Base-by-base conservation (phyloP, 2,888 invertebrate species). In the Pheosia gnoma region DNA sequence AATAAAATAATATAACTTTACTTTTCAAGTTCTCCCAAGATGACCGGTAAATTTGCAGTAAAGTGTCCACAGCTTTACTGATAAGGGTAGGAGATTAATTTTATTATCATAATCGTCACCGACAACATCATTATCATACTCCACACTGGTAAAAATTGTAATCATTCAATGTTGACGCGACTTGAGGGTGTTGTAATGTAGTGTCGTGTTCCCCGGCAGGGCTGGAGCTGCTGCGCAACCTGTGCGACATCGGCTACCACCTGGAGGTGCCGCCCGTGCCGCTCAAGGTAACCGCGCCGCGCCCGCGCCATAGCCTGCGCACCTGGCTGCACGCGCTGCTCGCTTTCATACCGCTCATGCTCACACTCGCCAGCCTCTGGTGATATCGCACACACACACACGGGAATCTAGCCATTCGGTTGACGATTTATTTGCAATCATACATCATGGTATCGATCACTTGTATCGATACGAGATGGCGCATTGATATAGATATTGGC, bases 171-270 rank as follows among this genome's bases (percentile, higher is more conserved):
- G n/a, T n/a, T n/a, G 25, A 25, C 25, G 25, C 25, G 25, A 25
- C 2, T 25, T 25, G 25, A 25, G 25, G 25, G 25, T 25, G 1
- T 25, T 25, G 0, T 2, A 25, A 25, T 25, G n/a, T n/a, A 39
- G n/a, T 25, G 45, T 38, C n/a, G n/a, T 47, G 37, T 36, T 60
- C 36, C 8, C 10, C 10, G 11, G 11, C 86, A 95, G 95, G 96
- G 45, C 91, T 96, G 72, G 89, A 94, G 61, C 81, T 95, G 38
- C 89, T 97, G 53, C 95, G 95, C 72, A 91, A 91, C 71, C 92
- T 95, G 72, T 97, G 97, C 83, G 94, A 95, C 74, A 94, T 95
- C 78, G 96, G 96, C 83, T 93, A 95, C 83, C 97, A 97, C 87
- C 92, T 97, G 75, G 95, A 96, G 81, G 95, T 96, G 61, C 95